Conservation (phyloP, 2,888 invertebrate species). For the Stictocephala bisonia region DNA sequence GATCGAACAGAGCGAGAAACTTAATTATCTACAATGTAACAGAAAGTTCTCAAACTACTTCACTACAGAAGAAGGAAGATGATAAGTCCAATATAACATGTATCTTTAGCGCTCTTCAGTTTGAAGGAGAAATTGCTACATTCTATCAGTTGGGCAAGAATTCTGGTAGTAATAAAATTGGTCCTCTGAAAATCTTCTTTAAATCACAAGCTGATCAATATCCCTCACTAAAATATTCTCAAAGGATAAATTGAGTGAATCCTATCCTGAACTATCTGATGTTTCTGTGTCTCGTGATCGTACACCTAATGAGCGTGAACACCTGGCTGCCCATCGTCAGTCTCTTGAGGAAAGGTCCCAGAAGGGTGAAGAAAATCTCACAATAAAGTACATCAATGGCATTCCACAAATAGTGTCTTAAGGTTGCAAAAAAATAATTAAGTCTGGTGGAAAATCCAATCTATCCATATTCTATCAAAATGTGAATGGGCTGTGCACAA, state of each 20-base stretch:
- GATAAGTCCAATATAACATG: background rate
- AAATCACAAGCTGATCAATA: background rate
- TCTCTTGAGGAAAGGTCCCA: background rate
- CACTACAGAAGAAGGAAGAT: background rate
- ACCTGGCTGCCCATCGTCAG: background rate
- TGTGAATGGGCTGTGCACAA: background rate
- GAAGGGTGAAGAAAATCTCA: conserved; percentile 6
- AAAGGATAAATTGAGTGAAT: background rate
- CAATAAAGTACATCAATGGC: conserved; percentile 26
- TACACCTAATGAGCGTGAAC: background rate
- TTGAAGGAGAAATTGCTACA: background rate
- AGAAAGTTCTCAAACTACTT: conserved; percentile 8
- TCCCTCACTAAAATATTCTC: background rate
- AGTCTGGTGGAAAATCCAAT: conserved; percentile 14
- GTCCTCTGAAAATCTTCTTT: conserved; percentile 1
- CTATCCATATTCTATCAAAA: conserved; percentile 10
- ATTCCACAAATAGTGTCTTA: conserved; percentile 11
- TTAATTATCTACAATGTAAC: too few relatives aligned
- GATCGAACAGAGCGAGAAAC: too few relatives aligned
- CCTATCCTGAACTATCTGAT: background rate
- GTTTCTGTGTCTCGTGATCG: conserved; percentile 3
- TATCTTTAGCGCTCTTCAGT: background rate
- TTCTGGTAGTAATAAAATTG: background rate
- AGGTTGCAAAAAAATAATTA: conserved; percentile 6
- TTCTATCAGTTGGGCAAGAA: background rate